Evolutionary conservation across 2,888 invertebrate species (phyloP).

Genomic region (Polia nebulosa): DNA sequence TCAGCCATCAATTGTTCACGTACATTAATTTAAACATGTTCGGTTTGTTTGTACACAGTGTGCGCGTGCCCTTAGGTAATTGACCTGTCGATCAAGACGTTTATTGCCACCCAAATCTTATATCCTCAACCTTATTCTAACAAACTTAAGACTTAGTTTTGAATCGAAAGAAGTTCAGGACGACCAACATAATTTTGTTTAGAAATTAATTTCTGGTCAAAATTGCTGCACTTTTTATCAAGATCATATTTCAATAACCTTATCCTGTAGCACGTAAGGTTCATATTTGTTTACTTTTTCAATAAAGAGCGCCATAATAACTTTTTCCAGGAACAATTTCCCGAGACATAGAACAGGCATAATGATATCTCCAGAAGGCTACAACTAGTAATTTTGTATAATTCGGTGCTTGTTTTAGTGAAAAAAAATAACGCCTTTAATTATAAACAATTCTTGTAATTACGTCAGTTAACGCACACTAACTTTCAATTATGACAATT

Average conservation of each 20-base stretch:
- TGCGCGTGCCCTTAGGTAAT: slow-evolving; percentile 74
- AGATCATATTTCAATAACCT: slow-evolving; percentile 44
- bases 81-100: slow-evolving; percentile 65
- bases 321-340: slow-evolving; percentile 64
- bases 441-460: slow-evolving; percentile 78
- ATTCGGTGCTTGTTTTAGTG: slow-evolving; percentile 78
- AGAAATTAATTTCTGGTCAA: slow-evolving; percentile 66
- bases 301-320: slow-evolving; percentile 38
- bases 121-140: slow-evolving; percentile 50
- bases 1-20: slow-evolving; percentile 60
- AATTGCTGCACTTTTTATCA: slow-evolving; percentile 55
- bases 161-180: slow-evolving; percentile 8
- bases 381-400: slow-evolving; percentile 82
- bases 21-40: slow-evolving; percentile 59
- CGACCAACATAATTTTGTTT: slow-evolving; percentile 58
- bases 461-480: slow-evolving; percentile 77
- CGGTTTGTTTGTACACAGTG: slow-evolving; percentile 59
- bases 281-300: slow-evolving; percentile 30
- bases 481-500: slow-evolving; percentile 80
- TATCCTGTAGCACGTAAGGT: slow-evolving; percentile 27
- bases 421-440: slow-evolving; percentile 81
- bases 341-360: slow-evolving; percentile 59
- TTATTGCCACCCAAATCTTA: slow-evolving; percentile 15
- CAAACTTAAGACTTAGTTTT: slow-evolving; percentile 47
- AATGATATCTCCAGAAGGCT: slow-evolving; percentile 72